Base-by-base conservation (phyloP, 2,888 invertebrate species). In the Odontocerum albicorne region DNA sequence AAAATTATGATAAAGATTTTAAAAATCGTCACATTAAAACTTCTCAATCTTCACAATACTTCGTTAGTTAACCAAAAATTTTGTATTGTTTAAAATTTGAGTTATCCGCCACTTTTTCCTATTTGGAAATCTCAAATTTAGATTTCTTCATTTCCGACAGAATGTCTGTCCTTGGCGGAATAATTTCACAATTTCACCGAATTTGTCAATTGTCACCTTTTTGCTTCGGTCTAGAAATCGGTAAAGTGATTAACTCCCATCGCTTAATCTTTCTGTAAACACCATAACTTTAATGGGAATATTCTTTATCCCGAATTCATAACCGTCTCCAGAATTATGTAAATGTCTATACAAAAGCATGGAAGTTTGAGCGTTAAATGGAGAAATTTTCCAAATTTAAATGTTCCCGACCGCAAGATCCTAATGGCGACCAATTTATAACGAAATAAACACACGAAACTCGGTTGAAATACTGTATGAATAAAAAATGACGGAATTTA, bases 401-500 rank as follows among this genome's bases (percentile, higher is more conserved):
- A 27, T 27, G 27, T 27, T 27, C 20, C 40, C 20, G 43, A 4
- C 12, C 35, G 35, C 35, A 12, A 4, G 33, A 21, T 35, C 17
- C 7, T 19, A 50, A 51, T 38, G 38, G 36, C 36, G 22, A 21
- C 12, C 54, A 42, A 55, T 55, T 55, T 49, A 55, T 55, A 40
- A 38, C 36, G 49, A 42, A 36, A 44, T 42, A 49, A 42, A 44
- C 55, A 49, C 32, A 42, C 35, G 42, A 20, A 50, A 19, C 20
- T 39, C 8, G 49, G 45, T 39, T 32, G 46, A 36, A 44, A 49
- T 44, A 50, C 31, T 32, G 38, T 51, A 51, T 50, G 56, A 56
- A 56, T 51, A 56, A 56, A 51, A 56, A 56, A 51, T 51, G 45
- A 31, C 36, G 21, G 49, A 52, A 53, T 57, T 52, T 52, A 57